Evolutionary conservation across 2,797 vertebrate species (phyloP), one percentile per base, ranked within the genome.

Genomic region (Chelidonichthys spinosus): DNA sequence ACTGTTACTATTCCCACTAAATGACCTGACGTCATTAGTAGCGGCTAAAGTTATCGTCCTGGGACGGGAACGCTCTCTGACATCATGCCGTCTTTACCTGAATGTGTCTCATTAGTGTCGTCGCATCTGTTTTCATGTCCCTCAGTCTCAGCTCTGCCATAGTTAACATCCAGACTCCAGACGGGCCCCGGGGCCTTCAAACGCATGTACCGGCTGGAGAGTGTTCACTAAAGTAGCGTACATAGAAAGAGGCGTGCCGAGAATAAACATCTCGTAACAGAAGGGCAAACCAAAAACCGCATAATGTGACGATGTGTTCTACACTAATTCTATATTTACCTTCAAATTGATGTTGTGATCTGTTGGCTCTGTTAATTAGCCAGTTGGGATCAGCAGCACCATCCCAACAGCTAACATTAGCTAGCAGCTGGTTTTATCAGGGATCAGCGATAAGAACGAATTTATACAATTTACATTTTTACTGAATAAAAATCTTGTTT

Each of bases 101-200:
- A 59, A 25, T 63, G 46, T 66, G 62, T 52, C 18, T 71, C 25
- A 73, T 52, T 46, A 67, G 40, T 74, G 50, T 49, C 44, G 52
- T 53, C 47, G 17, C 7, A 56, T 73, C 44, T 32, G 56, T 66
- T 55, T 43, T 33, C 15, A 32, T 39, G n/a, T 47, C 14, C 36
- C 71, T 36, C 0, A 4, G 47, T 55, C 36, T 61, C 25, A n/a
- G 13, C 36, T 65, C 7, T 35, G 56, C 44, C 25, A 14, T 56
- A 33, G 58, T 58, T n/a, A 43, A 42, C 62, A 36, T 7, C 14
- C 3, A 50, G 42, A 36, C 25, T 11, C 3, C 1, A 60, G 10
- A 60, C 5, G 0, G 17, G 14, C 32, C 44, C 33, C 11, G 11
- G 47, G 32, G 44, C 25, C 18, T 33, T 65, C 3, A 40, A 39